A percentile compares a stretch with the other conserved stretches of the same genome.
phyloP scores from a whole-genome alignment of 2,888 invertebrate species.

The Drosophila fulvimacula region DNA sequence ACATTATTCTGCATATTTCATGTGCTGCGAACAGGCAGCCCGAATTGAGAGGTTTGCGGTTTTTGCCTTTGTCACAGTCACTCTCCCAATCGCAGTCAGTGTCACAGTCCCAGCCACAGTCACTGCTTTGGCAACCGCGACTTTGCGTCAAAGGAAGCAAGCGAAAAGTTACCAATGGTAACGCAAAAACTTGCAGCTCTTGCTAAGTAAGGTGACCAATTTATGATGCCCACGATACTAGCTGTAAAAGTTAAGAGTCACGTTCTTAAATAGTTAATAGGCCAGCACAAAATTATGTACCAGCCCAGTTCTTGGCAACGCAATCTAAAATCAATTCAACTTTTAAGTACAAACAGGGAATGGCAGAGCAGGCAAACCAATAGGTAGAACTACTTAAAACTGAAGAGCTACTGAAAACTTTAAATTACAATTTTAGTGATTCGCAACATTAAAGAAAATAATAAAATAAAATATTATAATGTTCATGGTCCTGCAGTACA shows the following conservation, averaged over 20 bases:
- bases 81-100: not conserved
- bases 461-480: not conserved
- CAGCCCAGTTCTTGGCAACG: not conserved
- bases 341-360: not conserved
- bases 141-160: not conserved
- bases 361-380: not conserved
- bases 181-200: constrained; percentile 31
- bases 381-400: not conserved
- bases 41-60: constrained; percentile 40
- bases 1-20: constrained; percentile 56
- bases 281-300: not conserved
- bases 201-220: constrained; percentile 27
- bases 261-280: constrained; percentile 39
- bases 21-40: constrained; percentile 22
- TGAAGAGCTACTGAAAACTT: not conserved
- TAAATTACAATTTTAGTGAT: not conserved
- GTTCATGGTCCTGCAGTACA: not conserved
- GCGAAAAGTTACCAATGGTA: constrained; percentile 6
- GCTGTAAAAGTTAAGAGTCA: constrained; percentile 36
- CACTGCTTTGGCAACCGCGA: not conserved
- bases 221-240: constrained; percentile 33
- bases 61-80: constrained; percentile 12
- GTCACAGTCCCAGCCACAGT: not conserved
- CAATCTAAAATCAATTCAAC: constrained; percentile 23
- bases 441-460: not conserved